These are phyloP conservation scores for Acridotheres tristis DNA, from an alignment of 2,797 vertebrate species.

Conservation along the genomic window DNA sequence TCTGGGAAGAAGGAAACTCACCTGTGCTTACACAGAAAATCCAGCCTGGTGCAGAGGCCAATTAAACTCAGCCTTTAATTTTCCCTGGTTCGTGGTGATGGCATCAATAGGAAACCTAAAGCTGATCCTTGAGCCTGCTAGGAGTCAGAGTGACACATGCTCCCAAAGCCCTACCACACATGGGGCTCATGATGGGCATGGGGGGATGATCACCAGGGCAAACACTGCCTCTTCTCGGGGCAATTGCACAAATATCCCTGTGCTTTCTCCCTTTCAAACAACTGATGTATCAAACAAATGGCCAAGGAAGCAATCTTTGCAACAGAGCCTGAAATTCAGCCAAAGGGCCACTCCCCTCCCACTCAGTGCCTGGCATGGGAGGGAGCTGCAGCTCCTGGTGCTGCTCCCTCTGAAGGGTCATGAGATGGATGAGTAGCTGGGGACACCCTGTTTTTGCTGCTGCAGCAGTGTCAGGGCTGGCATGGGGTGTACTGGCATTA, in stretches of 20 bases:
- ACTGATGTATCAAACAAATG: neutral
- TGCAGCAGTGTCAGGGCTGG: neutral
- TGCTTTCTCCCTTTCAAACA: neutral
- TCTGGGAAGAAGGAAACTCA: neutral
- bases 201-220: neutral
- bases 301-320: neutral
- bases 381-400: neutral
- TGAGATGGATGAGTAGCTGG: neutral
- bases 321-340: neutral
- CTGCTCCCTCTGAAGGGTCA: neutral
- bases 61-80: neutral
- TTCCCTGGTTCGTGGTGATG: neutral
- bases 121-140: neutral
- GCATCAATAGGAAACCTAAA: neutral
- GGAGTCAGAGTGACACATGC: fast-evolving
- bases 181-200: fast-evolving
- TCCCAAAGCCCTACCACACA: fast-evolving
- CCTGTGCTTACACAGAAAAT: neutral
- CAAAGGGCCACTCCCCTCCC: neutral
- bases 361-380: neutral
- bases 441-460: neutral
- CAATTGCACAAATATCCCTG: neutral
- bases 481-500: neutral
- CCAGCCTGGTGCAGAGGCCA: neutral
- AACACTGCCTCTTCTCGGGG: neutral